Percentiles rank a stretch among this genome's conserved stretches.
Conservation (phyloP, 2,113 vertebrate genomes). For the Brienomyrus longianalis region DNA sequence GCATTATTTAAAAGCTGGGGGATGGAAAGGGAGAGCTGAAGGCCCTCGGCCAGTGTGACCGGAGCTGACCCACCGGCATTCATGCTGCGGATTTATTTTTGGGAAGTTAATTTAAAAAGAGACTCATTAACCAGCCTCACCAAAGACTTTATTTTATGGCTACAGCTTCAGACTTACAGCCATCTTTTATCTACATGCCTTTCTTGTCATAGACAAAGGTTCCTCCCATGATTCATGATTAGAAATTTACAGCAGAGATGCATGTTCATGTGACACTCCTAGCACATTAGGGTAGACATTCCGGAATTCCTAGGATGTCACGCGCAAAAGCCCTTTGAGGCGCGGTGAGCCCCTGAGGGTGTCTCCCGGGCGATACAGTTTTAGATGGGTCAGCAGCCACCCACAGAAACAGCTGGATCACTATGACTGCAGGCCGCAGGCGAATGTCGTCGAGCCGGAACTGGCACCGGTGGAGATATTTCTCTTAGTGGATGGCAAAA, state of each 20-base stretch:
- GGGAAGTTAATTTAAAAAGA: not conserved
- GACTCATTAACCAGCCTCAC: not conserved
- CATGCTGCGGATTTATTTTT: not conserved
- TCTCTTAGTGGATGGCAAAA: not conserved
- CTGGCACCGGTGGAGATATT: not conserved
- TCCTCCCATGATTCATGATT: not conserved
- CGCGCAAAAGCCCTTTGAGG: not conserved
- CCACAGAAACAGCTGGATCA: not conserved
- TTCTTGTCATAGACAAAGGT: not conserved
- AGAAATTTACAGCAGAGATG: not conserved
- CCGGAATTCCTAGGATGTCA: not conserved
- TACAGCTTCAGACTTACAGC: not conserved
- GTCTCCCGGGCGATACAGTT: not conserved
- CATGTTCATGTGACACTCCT: not conserved
- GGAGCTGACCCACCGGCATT: not conserved
- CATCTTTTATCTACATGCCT: not conserved
- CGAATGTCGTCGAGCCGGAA: not conserved
- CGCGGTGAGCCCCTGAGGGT: not conserved
- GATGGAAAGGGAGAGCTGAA: not conserved
- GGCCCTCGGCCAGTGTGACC: not conserved
- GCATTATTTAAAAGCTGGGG: slow-evolving; percentile 58
- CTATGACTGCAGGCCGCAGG: not conserved
- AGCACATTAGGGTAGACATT: not conserved
- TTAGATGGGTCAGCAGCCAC: not conserved
- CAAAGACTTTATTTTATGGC: not conserved